Percentiles rank a stretch among this genome's conserved stretches.
Evolutionary conservation across 2,797 vertebrate genomes (phyloP).

Genomic region (Prunella strophiata): DNA sequence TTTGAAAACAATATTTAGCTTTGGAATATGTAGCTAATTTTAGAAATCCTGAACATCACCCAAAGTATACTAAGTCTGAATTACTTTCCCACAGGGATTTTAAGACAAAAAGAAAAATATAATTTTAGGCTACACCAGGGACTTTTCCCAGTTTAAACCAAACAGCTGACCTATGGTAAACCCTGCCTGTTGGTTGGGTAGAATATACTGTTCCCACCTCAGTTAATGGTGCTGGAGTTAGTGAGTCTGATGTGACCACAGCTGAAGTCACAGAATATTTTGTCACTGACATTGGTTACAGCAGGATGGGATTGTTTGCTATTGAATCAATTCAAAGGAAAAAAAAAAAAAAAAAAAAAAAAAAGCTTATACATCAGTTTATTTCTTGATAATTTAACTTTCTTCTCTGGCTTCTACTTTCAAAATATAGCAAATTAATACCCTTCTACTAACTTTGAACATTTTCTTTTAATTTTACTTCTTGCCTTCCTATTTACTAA

Average conservation of each 20-base stretch:
- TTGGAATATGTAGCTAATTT: neutral
- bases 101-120: neutral
- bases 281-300: neutral
- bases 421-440: neutral
- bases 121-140: neutral
- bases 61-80: constrained; percentile 29
- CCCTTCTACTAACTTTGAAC: neutral
- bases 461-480: neutral
- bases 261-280: neutral
- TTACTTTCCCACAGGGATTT: constrained; percentile 51
- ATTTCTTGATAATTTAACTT: neutral
- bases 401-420: neutral
- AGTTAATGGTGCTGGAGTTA: neutral
- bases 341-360: neutral
- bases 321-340: neutral
- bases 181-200: neutral
- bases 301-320: neutral
- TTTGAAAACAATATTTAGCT: neutral
- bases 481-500: neutral
- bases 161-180: neutral
- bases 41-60: constrained; percentile 26
- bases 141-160: neutral
- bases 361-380: neutral
- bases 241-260: neutral
- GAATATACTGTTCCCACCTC: neutral